phyloP scores from a whole-genome alignment of 2,113 vertebrate species.

The Abramis brama region DNA sequence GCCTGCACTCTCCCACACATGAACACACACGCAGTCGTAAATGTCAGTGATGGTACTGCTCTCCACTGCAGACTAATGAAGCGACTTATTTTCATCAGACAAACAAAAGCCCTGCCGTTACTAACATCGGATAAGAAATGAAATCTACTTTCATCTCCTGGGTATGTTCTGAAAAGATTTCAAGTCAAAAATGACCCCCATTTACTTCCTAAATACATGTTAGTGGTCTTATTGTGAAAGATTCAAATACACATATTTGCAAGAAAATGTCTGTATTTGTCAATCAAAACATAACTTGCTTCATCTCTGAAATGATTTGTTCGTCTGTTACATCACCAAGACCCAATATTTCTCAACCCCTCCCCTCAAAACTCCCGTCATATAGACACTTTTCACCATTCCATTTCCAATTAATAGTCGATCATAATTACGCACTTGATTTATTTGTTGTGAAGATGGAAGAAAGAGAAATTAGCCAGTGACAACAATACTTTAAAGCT shows the following conservation, averaged over 20 bases:
- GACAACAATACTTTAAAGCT: too few species aligned
- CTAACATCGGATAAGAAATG: slow-evolving; percentile 29
- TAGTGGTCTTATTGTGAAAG: neutral
- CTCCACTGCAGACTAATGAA: slow-evolving; percentile 54
- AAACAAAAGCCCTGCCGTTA: slow-evolving; percentile 39
- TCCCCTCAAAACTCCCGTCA: neutral
- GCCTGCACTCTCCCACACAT: slow-evolving; percentile 38
- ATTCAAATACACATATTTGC: neutral
- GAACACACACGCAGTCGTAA: slow-evolving; percentile 44
- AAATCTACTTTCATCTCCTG: slow-evolving; percentile 39
- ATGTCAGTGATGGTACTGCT: slow-evolving; percentile 51
- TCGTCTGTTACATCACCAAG: neutral
- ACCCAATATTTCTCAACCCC: neutral
- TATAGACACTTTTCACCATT: neutral
- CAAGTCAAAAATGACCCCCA: slow-evolving; percentile 16
- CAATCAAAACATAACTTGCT: neutral
- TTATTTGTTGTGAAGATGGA: too few species aligned
- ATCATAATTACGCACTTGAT: too few species aligned
- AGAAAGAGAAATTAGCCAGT: too few species aligned
- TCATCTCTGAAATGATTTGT: neutral
- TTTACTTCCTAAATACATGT: neutral
- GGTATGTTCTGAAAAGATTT: slow-evolving; percentile 4
- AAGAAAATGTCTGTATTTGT: neutral
- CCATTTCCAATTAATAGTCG: too few species aligned
- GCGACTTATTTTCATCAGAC: slow-evolving; percentile 51